Conservation (phyloP, 2,113 vertebrate genomes). For the Anas platyrhynchos region DNA sequence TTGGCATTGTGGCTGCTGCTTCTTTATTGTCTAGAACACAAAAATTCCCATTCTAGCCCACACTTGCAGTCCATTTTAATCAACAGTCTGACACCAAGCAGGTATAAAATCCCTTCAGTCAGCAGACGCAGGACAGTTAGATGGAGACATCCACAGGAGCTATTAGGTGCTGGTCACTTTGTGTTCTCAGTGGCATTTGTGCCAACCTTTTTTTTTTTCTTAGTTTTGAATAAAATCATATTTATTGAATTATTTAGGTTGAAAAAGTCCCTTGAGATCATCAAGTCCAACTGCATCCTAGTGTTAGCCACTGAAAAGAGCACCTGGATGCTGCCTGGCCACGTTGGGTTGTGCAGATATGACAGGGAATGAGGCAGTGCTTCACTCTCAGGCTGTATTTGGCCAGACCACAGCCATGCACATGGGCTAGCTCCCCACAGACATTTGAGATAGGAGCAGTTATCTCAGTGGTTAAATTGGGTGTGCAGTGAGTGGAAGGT, state of each 20-base stretch:
- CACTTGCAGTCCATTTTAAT: background rate
- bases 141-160: background rate
- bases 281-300: background rate
- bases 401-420: background rate
- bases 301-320: background rate
- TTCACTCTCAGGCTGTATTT: background rate
- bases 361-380: background rate
- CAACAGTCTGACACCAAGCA: background rate
- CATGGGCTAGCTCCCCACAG: background rate
- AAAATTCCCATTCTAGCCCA: background rate
- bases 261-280: background rate
- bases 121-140: background rate
- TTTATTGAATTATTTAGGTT: background rate
- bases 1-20: background rate
- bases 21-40: rapidly evolving
- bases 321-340: background rate
- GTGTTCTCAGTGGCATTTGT: background rate
- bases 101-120: background rate
- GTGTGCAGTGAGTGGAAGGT: background rate
- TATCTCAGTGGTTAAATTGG: background rate
- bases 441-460: background rate
- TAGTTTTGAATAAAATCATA: background rate
- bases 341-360: rapidly evolving
- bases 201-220: background rate
- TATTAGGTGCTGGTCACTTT: background rate